Conservation (phyloP, 23 tunicate genomes). For the Trididemnum miniatum region DNA sequence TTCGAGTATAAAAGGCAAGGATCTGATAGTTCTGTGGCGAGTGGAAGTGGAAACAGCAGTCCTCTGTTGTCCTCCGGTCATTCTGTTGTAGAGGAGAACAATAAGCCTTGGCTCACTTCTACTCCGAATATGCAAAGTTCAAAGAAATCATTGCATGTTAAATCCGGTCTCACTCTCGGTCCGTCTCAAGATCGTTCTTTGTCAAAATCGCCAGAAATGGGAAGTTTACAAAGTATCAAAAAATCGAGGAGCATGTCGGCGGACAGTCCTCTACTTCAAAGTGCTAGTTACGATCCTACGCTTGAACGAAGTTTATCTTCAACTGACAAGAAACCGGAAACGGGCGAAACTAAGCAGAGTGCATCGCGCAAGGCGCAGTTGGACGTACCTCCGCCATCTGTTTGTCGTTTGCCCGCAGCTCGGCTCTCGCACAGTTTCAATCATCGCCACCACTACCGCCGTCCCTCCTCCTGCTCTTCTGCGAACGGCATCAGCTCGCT, state of each 20-base stretch:
- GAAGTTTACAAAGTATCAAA: constrained; percentile 59
- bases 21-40: constrained; percentile 63
- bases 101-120: constrained; percentile 29
- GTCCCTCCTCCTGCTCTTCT: not conserved
- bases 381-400: not conserved
- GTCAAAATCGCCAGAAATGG: constrained; percentile 76
- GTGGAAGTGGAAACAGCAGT: constrained; percentile 46
- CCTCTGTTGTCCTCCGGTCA: constrained; percentile 26
- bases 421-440: constrained; percentile 17
- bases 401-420: not conserved
- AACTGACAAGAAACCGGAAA: not conserved
- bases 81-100: constrained; percentile 18
- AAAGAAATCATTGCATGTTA: not conserved
- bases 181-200: constrained; percentile 30
- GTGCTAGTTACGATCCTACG: not conserved
- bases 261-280: constrained; percentile 68
- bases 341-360: not conserved
- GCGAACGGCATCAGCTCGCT: not conserved
- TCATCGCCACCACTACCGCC: not conserved
- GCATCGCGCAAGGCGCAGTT: not conserved
- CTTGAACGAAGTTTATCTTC: not conserved
- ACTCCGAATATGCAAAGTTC: constrained; percentile 41
- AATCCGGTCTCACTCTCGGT: constrained; percentile 28
- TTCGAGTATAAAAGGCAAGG: constrained; percentile 31
- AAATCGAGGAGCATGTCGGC: constrained; percentile 94